Evolutionary conservation across 2,888 invertebrate genomes (phyloP), one percentile per base, ranked within the genome.

Genomic region (Margaritifera margaritifera): DNA sequence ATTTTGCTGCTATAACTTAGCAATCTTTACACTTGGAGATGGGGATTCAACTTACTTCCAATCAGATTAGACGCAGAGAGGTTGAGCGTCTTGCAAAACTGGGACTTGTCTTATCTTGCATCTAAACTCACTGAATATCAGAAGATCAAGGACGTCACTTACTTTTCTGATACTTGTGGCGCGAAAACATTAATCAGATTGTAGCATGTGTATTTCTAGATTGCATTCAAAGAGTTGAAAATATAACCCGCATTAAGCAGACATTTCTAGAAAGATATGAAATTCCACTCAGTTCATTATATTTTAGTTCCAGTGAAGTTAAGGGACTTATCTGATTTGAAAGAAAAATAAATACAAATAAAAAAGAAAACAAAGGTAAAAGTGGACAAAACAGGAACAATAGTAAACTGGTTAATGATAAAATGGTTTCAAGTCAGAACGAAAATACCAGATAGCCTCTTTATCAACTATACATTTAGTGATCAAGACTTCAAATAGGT

Each of bases 1-100:
- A n/a, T n/a, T n/a, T n/a, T n/a, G n/a, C n/a, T n/a, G n/a, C n/a
- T n/a, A n/a, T n/a, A n/a, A 68, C 62, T 74, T 6, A 63, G 68
- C 1, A 63, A n/a, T 72, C 19, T 71, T 62, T 62, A 51, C 56
- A 19, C 56, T 68, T 2, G 66, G 66, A 51, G 42, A 70, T 56
- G 31, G 52, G 8, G 62, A 67, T 56, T 69, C 58, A 24, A 63
- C 62, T 11, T 73, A 64, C 52, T 69, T 62, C 24, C 2, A 67
- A 27, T 72, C 66, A 64, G 66, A 69, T 64, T 69, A 66, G 59
- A 63, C 61, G 6, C 60, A 72, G 6, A 67, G 64, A 4, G 61
- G 62, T 27, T 24, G 69, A 59, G 71, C 68, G 4, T 71, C 71
- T 5, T 57, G 57, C 24, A 71, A 71, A 64, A 56, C 71, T 20